Base-by-base conservation (phyloP, 2,113 vertebrate species). In the Cephalopterus ornatus region DNA sequence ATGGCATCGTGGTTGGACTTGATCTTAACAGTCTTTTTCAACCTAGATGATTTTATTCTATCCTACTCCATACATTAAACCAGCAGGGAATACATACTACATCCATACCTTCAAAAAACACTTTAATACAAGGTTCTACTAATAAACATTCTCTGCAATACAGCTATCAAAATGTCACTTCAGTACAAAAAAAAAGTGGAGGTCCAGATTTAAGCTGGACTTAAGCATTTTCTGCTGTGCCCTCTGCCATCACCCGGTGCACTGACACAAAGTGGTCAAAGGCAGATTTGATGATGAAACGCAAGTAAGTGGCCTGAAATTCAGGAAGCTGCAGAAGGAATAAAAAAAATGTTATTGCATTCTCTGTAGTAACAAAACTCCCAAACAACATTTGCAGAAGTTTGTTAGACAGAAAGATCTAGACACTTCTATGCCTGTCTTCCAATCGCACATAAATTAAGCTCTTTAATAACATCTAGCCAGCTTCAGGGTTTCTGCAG, bases 221-320 rank as follows among this genome's bases (percentile, higher is more conserved):
- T 95, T 91, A 97, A 68, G 74, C 21, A 44, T 63, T 37, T 68
- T 95, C 89, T 83, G 83, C 86, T 21, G 74, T 88, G 73, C 98
- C 98, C 93, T 99, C 98, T 86, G 99, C 97, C 89, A 97, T 98
- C 94, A 99, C 96, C 75, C 97, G 98, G 95, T 99, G 98, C 94
- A 99, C 98, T 28, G 99, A 99, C 27, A 98, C 98, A 98, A 99
- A 99, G 87, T 99, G 98, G 95, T 99, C 99, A 68, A 98, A 99
- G 96, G 98, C 99, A 49, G 98, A 98, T 35, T 98, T 88, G 97
- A 99, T 98, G 93, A 99, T 97, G 96, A 99, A 99, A 83, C 98
- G 98, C 94, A 99, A 96, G 76, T 99, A 98, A 73, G 98, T 98
- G 70, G 98, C 98, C 26, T 96, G 98, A 70, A 95, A 97, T 85